phyloP scores from a whole-genome alignment of 2,113 vertebrate species.

The Aegithalos caudatus region DNA sequence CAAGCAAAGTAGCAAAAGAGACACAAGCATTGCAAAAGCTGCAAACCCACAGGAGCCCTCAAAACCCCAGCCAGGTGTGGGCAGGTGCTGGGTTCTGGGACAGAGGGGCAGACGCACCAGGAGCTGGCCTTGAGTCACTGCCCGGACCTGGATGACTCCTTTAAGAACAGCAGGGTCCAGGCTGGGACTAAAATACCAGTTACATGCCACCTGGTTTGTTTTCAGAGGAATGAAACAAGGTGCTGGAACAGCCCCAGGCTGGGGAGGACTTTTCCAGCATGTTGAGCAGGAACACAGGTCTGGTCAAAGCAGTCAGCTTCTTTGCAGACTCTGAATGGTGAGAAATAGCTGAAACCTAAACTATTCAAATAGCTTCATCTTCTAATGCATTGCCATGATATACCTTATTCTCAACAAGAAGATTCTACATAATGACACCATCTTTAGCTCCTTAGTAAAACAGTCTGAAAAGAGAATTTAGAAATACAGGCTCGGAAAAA shows the following conservation, averaged over 20 bases:
- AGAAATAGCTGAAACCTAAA: not conserved
- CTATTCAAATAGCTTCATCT: not conserved
- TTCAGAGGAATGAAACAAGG: not conserved
- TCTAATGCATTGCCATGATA: not conserved
- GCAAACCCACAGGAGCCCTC: not conserved
- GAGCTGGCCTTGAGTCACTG: rapidly evolving
- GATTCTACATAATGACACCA: not conserved
- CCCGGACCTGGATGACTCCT: rapidly evolving
- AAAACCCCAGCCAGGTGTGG: rapidly evolving
- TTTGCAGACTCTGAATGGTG: not conserved
- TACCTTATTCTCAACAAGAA: not conserved
- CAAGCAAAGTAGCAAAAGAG: not conserved
- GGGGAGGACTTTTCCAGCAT: not conserved
- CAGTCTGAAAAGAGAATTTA: not conserved
- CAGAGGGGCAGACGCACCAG: not conserved
- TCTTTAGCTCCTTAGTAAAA: not conserved
- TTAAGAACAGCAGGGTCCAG: rapidly evolving
- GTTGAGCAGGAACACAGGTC: not conserved
- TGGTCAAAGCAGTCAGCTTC: not conserved
- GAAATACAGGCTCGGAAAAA: not conserved
- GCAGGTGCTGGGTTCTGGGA: rapidly evolving
- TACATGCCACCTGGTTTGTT: not conserved
- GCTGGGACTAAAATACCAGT: not conserved
- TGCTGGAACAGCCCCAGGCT: not conserved
- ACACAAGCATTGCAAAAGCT: rapidly evolving